Conservation (phyloP, 1,140 invertebrate species). For the Drosophila orosa region DNA sequence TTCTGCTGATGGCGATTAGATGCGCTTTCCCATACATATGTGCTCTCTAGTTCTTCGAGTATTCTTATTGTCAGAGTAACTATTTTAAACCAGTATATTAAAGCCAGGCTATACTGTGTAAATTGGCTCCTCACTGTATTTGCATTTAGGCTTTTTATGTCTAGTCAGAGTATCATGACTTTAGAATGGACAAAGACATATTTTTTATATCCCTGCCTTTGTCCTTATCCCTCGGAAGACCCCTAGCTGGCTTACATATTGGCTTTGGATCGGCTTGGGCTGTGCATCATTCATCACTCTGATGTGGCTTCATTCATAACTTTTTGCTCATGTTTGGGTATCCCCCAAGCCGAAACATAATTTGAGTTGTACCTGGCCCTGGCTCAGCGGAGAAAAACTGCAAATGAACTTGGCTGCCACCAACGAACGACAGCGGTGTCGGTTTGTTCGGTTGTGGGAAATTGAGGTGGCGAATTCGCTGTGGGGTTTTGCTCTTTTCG, state of each 20-base stretch:
- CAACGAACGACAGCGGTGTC: constrained; percentile 29
- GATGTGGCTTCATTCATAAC: constrained; percentile 25
- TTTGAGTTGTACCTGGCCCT: constrained; percentile 36
- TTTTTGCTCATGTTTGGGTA: neutral
- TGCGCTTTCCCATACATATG: too few species aligned
- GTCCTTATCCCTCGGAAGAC: constrained; percentile 10
- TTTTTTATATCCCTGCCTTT: constrained; percentile 19
- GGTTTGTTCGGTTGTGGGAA: constrained; percentile 2
- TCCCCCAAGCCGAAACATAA: constrained; percentile 43
- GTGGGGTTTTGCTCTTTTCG: constrained; percentile 3
- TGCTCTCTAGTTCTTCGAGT: too few species aligned
- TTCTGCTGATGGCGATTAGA: too few species aligned
- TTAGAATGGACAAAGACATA: neutral
- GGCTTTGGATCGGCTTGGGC: constrained; percentile 23
- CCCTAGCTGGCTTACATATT: constrained; percentile 13
- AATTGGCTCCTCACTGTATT: neutral
- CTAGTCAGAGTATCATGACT: neutral
- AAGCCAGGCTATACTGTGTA: neutral
- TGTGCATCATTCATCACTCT: constrained; percentile 31
- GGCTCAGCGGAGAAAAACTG: constrained; percentile 59
- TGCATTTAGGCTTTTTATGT: neutral
- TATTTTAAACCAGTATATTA: neutral
- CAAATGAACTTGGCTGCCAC: constrained; percentile 64
- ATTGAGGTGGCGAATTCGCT: neutral
- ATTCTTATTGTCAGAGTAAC: neutral